phyloP scores from a whole-genome alignment of 2,113 vertebrate species.

The Ivindomyrus marchei region DNA sequence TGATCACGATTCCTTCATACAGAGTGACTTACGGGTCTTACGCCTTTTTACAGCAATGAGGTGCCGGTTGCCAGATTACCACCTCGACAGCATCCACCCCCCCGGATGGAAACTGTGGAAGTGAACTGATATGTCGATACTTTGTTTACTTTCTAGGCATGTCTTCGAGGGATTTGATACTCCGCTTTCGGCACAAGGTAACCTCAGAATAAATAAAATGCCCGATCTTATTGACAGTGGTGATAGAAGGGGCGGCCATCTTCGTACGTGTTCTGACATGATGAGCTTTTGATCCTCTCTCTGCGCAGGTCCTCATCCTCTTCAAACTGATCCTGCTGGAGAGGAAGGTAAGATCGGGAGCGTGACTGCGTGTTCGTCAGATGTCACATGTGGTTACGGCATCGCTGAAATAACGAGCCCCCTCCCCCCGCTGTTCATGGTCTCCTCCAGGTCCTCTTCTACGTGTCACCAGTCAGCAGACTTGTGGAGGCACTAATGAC shows the following conservation, averaged over 20 bases:
- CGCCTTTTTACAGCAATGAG: neutral
- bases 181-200: constrained; percentile 97
- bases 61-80: neutral
- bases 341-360: constrained; percentile 74
- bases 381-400: neutral
- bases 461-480: constrained; percentile 86
- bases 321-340: constrained; percentile 96
- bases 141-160: constrained; percentile 62
- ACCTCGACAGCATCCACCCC: neutral
- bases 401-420: neutral
- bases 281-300: neutral
- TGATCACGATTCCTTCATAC: neutral
- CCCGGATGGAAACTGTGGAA: neutral
- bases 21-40: neutral
- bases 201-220: neutral
- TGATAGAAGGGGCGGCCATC: neutral
- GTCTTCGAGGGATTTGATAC: constrained; percentile 90
- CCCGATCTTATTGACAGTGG: neutral
- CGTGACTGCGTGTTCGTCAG: neutral
- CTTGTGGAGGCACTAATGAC: constrained; percentile 91
- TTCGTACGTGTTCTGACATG: neutral
- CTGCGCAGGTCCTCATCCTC: constrained; percentile 79
- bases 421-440: neutral
- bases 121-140: neutral
- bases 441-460: constrained; percentile 78